Percentiles rank a stretch among this genome's conserved stretches.
Conservation (phyloP, 2,797 vertebrate species). For the Schizopygopsis malacanthus region DNA sequence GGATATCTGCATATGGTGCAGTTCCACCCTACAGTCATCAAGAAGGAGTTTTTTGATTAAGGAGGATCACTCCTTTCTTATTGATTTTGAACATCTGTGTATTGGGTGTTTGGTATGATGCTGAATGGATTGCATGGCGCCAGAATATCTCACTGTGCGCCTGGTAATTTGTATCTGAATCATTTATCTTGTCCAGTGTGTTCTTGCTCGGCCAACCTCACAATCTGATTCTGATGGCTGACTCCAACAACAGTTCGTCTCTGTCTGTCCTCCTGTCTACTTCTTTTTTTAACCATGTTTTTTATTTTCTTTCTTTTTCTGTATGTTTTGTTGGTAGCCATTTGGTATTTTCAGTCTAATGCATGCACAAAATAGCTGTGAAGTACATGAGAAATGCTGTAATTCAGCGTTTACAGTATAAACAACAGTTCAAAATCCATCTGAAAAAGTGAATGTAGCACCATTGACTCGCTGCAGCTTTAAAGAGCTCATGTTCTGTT, state of each 20-base stretch:
- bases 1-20: conserved; percentile 7
- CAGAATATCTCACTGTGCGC: conserved; percentile 44
- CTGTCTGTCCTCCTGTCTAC: conserved; percentile 35
- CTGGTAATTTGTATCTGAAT: conserved; percentile 56
- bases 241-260: conserved; percentile 51
- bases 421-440: conserved; percentile 30
- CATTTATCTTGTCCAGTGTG: conserved; percentile 55
- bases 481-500: conserved; percentile 48
- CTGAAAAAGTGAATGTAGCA: conserved; percentile 33
- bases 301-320: conserved; percentile 21
- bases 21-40: conserved; percentile 28
- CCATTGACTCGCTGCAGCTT: conserved; percentile 24
- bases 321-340: background rate
- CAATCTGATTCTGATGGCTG: conserved; percentile 58
- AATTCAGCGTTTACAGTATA: conserved; percentile 30
- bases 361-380: background rate
- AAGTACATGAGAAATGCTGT: conserved; percentile 28
- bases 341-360: conserved; percentile 6
- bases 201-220: conserved; percentile 41
- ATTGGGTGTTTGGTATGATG: conserved; percentile 64
- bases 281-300: background rate
- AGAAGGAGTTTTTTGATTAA: conserved; percentile 47
- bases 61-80: conserved; percentile 63
- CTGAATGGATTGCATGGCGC: conserved; percentile 52
- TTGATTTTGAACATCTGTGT: conserved; percentile 71